These are phyloP conservation scores for Atethmia centrago DNA, from an alignment of 2,888 invertebrate genomes.

Conservation along the genomic window DNA sequence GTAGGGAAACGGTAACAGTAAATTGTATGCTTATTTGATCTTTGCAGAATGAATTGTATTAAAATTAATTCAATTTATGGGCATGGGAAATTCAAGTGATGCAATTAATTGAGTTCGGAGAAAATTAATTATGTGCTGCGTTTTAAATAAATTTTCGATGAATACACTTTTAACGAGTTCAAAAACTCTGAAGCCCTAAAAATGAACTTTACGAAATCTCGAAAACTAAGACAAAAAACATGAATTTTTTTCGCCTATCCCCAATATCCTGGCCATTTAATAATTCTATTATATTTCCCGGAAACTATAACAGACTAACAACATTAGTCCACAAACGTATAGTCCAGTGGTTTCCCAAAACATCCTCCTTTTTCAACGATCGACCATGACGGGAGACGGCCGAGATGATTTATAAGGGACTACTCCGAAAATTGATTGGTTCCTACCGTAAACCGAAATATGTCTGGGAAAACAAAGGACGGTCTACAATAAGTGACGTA, in stretches of 20 bases:
- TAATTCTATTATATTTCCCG: constrained; percentile 31
- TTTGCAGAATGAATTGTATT: constrained; percentile 20
- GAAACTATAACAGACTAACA: constrained; percentile 50
- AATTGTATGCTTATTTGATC: constrained; percentile 23
- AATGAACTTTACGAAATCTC: not conserved
- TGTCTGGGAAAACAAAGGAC: constrained; percentile 78
- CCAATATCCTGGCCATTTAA: constrained; percentile 25
- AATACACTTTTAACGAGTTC: not conserved
- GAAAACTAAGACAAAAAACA: not conserved
- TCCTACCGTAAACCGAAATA: constrained; percentile 76
- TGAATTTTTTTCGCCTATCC: not conserved
- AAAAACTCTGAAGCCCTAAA: not conserved
- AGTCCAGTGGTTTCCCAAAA: constrained; percentile 74
- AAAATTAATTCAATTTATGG: constrained; percentile 30
- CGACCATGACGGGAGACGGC: constrained; percentile 72
- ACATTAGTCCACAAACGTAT: constrained; percentile 66
- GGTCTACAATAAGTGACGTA: constrained; percentile 60
- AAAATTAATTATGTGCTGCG: constrained; percentile 1
- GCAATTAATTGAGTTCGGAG: constrained; percentile 23
- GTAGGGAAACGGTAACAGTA: not conserved
- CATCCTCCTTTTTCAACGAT: constrained; percentile 73
- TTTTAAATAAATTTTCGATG: constrained; percentile 14
- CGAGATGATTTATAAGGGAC: constrained; percentile 85
- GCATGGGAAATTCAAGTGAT: constrained; percentile 13
- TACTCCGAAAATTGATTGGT: constrained; percentile 85